A percentile compares a stretch with the other conserved stretches of the same genome.
Evolutionary conservation across 2,113 vertebrate genomes (phyloP).

Genomic region (Seriola aureovittata): DNA sequence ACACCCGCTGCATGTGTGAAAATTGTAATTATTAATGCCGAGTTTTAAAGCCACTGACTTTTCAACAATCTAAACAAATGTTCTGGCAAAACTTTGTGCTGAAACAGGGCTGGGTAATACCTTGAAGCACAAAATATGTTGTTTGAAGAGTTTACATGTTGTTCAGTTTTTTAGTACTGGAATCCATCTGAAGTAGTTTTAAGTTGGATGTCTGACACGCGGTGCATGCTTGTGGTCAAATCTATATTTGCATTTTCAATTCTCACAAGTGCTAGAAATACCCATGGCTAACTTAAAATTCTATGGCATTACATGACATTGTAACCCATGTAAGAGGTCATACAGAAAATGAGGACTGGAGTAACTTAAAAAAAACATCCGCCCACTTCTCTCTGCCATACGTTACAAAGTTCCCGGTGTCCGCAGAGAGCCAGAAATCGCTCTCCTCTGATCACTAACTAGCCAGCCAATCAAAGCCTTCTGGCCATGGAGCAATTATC

Average conservation of each 20-base stretch:
- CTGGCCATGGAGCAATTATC: constrained; percentile 84
- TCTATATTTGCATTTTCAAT: constrained; percentile 65
- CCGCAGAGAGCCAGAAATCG: constrained; percentile 74
- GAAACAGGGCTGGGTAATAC: constrained; percentile 34
- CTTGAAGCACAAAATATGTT: constrained; percentile 47
- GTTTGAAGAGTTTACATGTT: constrained; percentile 44
- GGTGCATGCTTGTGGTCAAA: constrained; percentile 69
- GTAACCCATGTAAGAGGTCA: constrained; percentile 78
- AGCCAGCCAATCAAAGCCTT: constrained; percentile 81
- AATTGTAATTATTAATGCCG: constrained; percentile 13
- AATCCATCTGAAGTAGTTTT: constrained; percentile 49
- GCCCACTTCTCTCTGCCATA: constrained; percentile 78
- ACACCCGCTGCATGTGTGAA: not conserved
- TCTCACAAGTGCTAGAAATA: constrained; percentile 63
- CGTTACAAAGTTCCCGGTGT: constrained; percentile 65
- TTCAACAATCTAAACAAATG: constrained; percentile 41
- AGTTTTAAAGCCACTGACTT: constrained; percentile 31
- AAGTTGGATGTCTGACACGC: constrained; percentile 49
- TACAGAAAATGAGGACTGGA: constrained; percentile 71
- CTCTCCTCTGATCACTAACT: constrained; percentile 73
- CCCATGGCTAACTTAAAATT: constrained; percentile 71
- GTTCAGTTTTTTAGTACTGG: constrained; percentile 45
- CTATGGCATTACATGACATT: constrained; percentile 70
- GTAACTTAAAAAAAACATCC: constrained; percentile 66
- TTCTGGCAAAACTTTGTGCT: constrained; percentile 33